Percentiles rank a stretch among this genome's conserved stretches.
Evolutionary conservation across 2,797 vertebrate species (phyloP).

Genomic region (Ptychobarbus kaznakovi): DNA sequence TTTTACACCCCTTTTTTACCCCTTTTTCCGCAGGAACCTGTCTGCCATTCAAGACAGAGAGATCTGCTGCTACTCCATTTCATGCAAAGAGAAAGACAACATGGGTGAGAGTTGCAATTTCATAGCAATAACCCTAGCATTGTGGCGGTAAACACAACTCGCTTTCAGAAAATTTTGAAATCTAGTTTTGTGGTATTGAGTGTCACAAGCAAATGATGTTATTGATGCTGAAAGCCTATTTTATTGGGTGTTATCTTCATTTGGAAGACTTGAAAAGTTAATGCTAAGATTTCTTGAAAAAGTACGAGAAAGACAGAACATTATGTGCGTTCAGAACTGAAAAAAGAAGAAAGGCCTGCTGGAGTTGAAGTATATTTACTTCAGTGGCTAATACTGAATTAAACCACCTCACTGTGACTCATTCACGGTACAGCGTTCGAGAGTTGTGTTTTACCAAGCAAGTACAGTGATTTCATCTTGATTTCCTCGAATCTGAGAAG

Average conservation of each 20-base stretch:
- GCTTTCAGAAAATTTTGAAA: not conserved
- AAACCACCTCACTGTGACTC: not conserved
- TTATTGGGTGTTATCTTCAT: not conserved
- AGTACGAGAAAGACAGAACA: not conserved
- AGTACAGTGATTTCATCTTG: not conserved
- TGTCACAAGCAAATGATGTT: not conserved
- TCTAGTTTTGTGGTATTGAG: not conserved
- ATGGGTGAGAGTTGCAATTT: constrained; percentile 74
- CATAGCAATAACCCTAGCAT: not conserved
- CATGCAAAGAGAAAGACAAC: constrained; percentile 98
- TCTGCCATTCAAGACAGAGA: constrained; percentile 87
- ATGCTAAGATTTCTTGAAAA: not conserved
- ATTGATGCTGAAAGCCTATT: not conserved
- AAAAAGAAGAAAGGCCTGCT: not conserved
- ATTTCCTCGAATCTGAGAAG: not conserved
- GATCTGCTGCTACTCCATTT: constrained; percentile 92
- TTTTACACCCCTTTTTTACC: not conserved
- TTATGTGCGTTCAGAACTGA: not conserved
- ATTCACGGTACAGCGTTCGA: not conserved
- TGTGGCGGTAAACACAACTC: not conserved
- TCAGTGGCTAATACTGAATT: not conserved
- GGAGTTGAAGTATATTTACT: not conserved
- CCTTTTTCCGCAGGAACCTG: constrained; percentile 77
- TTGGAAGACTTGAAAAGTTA: not conserved
- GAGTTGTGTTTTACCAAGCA: not conserved